Percentiles rank a stretch among this genome's conserved stretches.
These are phyloP conservation scores for Charaxes varanes DNA, from an alignment of 1,140 invertebrate species.

Conservation along the genomic window DNA sequence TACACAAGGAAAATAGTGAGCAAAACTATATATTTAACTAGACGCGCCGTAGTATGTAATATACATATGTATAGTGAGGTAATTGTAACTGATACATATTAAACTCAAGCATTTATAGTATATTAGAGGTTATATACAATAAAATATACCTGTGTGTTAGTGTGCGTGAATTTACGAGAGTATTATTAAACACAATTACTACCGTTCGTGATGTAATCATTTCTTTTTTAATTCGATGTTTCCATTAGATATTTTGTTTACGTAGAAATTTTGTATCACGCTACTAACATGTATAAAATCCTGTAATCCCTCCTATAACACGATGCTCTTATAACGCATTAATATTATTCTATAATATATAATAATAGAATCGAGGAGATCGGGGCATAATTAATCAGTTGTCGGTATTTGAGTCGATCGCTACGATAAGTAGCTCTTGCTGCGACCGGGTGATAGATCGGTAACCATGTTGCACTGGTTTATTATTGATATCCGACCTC, in stretches of 20 bases:
- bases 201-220: constrained; percentile 4
- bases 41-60: constrained; percentile 13
- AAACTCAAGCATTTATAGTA: constrained; percentile 57
- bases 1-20: constrained; percentile 16
- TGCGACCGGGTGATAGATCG: no score
- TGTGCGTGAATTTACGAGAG: constrained; percentile 39
- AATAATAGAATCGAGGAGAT: no score
- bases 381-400: no score
- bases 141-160: constrained; percentile 41
- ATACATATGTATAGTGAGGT: constrained; percentile 24
- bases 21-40: constrained; percentile 5
- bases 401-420: no score
- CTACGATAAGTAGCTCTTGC: no score
- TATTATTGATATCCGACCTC: no score
- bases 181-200: neutral
- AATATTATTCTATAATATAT: no score
- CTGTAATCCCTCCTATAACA: no score
- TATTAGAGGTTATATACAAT: constrained; percentile 29
- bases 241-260: constrained; percentile 39
- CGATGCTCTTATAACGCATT: no score
- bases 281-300: constrained; percentile 53
- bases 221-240: constrained; percentile 47
- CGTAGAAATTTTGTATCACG: constrained; percentile 39
- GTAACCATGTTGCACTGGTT: no score
- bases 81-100: constrained; percentile 20